Conservation (phyloP, 2,113 vertebrate genomes). For the Hypanus sabinus region DNA sequence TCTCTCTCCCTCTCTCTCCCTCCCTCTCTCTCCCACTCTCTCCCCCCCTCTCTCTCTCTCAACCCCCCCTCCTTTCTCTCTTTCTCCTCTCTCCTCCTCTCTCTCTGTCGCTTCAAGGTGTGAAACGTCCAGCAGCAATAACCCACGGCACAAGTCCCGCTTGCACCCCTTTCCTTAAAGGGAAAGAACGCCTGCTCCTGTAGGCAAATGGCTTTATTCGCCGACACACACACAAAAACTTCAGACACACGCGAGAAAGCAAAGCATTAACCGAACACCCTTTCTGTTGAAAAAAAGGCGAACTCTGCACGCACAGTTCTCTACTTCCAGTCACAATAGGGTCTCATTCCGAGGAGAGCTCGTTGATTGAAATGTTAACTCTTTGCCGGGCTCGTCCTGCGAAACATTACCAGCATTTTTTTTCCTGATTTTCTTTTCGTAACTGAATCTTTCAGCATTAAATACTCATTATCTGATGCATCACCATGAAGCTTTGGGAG, state of each 20-base stretch:
- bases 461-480: neutral
- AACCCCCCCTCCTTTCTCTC: neutral
- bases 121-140: neutral
- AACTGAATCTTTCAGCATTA: neutral
- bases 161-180: neutral
- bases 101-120: neutral
- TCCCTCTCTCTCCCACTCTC: neutral
- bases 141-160: neutral
- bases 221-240: neutral
- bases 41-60: neutral
- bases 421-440: neutral
- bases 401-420: neutral
- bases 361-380: neutral
- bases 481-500: neutral
- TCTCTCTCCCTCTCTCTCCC: neutral
- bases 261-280: neutral
- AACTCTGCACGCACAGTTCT: neutral
- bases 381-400: neutral
- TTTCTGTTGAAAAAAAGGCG: neutral
- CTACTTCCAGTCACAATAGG: neutral
- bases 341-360: neutral
- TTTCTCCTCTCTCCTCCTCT: neutral
- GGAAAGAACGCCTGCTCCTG: neutral
- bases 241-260: neutral
- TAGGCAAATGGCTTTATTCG: neutral